Base-by-base conservation (phyloP, 2,888 invertebrate species). In the Neocrepidodera transversa region DNA sequence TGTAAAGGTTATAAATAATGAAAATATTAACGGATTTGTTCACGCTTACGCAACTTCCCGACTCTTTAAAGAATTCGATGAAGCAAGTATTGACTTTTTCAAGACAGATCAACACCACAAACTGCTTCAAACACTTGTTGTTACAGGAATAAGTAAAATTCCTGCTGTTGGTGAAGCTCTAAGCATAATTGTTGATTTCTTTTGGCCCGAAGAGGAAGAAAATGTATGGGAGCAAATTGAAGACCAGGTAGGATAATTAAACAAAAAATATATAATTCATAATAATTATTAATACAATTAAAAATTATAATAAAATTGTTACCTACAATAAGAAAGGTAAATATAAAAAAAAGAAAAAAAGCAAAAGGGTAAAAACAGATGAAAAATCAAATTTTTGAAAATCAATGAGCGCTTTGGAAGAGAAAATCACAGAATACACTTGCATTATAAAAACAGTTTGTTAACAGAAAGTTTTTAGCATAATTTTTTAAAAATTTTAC, bases 1-100 rank as follows among this genome's bases (percentile, higher is more conserved):
- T 40, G n/a, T 40, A 10, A 40, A 40, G 6, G 40, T 40, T 2
- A 40, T 40, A 16, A 40, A 40, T 13, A 40, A 40, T 7, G 18
- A 16, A 16, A 16, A 40, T 17, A 10, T 10, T 10, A 13, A 10
- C n/a, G 16, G 10, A 1, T 40, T 10, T 17, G 40, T 40, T 16
- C 40, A 40, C 17, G 40, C 17, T 5, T 40, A 16, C 40, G 40
- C 17, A n/a, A 17, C 18, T 8, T 16, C 10, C 3, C 6, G 11
- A 8, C 6, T 1, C 10, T 40, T 10, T 16, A 14, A 14, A 8
- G 40, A 40, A 13, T 11, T 16, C 2, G 40, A 40, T 5, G 3
- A n/a, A 1, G 10, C 1, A 4, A 2, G 7, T 3, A 14, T 3
- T 10, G 6, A 40, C 1, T 11, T 10, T 16, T 40, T 40, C n/a